Evolutionary conservation across 2,888 invertebrate genomes (phyloP), one percentile per base, ranked within the genome.

Genomic region (Atethmia centrago): DNA sequence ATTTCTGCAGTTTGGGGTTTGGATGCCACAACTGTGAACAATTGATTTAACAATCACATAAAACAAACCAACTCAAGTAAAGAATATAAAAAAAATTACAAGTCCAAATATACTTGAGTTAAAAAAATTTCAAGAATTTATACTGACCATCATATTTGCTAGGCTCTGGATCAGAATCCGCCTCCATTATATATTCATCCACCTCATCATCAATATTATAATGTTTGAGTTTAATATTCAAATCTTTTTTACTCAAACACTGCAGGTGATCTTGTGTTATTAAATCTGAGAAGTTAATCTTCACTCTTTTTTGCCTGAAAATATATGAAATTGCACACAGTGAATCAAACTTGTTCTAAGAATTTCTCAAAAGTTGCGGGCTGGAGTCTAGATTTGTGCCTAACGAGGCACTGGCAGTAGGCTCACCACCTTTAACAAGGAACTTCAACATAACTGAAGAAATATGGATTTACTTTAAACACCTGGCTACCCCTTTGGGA

Each of bases 111-210:
- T 40, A 28, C 14, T 12, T 12, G 3, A 49, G 21, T 49, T 49
- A 21, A 51, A 9, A 49, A 21, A 0, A 36, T 28, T n/a, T 19
- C 40, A 66, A 14, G 3, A 12, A 42, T 16, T 31, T 3, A 28
- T 59, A 85, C 77, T 88, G 89, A 96, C 96, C 93, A 88, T 96
- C 93, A 91, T 96, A 96, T 94, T 96, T 96, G 80, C 93, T 95
- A 40, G 86, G 90, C 77, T 95, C 95, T 21, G 84, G 75, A 69
- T 90, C 85, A n/a, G 80, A 88, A 42, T 90, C 88, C n/a, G 88
- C 89, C 5, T 90, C 90, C 42, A 85, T 87, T 87, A 91, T 88
- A 42, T 90, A 86, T n/a, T 89, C 91, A 42, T 92, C 90, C 42
- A 40, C 61, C 31, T 80, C 80, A 14, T 72, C 72, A 59, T 93